phyloP scores from a whole-genome alignment of 2,113 vertebrate species.

The Megatriorchis doriae region DNA sequence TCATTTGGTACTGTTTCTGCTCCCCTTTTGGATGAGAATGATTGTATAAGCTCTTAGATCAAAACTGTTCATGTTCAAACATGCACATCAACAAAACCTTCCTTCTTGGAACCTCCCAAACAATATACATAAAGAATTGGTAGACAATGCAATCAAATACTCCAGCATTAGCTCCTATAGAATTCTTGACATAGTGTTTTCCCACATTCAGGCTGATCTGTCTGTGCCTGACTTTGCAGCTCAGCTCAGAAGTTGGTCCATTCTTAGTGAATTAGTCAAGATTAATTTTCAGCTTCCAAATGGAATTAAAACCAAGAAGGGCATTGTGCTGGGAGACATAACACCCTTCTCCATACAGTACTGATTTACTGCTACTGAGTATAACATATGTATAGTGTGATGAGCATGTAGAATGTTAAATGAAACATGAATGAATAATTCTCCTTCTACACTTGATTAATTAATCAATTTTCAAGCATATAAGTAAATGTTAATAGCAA shows the following conservation, averaged over 20 bases:
- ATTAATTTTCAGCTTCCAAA: not conserved
- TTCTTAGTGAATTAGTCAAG: not conserved
- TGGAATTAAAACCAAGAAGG: not conserved
- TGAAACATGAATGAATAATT: constrained; percentile 66
- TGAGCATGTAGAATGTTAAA: constrained; percentile 55
- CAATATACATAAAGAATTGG: not conserved
- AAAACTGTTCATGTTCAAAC: not conserved
- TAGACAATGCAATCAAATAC: not conserved
- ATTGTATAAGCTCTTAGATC: not conserved
- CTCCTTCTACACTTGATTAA: constrained; percentile 67
- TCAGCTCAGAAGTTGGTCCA: not conserved
- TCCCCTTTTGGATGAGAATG: not conserved
- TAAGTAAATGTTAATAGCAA: constrained; percentile 74
- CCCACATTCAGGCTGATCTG: not conserved
- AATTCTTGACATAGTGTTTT: not conserved
- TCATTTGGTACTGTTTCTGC: not conserved
- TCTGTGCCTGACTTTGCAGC: not conserved
- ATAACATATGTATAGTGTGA: not conserved
- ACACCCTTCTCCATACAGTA: not conserved
- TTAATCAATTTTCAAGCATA: constrained; percentile 70
- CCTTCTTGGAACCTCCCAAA: not conserved
- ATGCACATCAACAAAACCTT: not conserved
- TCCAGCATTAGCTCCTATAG: not conserved
- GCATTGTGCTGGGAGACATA: not conserved
- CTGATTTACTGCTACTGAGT: constrained; percentile 2